Evolutionary conservation across 2,113 vertebrate genomes (phyloP), one percentile per base, ranked within the genome.

Genomic region (Mola mola): DNA sequence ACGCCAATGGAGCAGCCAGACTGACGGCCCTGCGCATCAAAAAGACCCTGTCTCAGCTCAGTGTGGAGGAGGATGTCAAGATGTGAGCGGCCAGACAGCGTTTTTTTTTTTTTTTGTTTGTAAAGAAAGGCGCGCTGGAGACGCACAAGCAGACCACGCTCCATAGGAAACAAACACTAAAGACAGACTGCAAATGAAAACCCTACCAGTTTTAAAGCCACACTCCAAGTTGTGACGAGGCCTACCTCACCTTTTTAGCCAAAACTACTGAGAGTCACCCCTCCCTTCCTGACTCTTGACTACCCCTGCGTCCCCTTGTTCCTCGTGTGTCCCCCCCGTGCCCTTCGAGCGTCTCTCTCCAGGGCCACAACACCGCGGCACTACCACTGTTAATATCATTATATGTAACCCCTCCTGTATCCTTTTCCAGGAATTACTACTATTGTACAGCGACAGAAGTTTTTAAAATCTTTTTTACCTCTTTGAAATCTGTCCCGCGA

Each of bases 21-120:
- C 92, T 98, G 50, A 99, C 97, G 0, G 97, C 97, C 1, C 93
- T 99, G 70, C 96, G 97, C 91, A 98, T 99, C 47, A 99, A 99
- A 93, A 99, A 98, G 88, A 98, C 97, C 4, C 93, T 98, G 9
- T 98, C 97, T 0, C 97, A 99, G 91, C 96, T 99, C 89, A 97
- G 96, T 0, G 90, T 98, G 84, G 95, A 97, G 88, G 97, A 99
- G 82, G 97, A 99, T 25, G 91, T 98, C 75, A 99, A 99, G 88
- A 97, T 99, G 82, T 92, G 89, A 92, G 72, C 31, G 2, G 20
- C 10, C 66, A 37, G 25, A 51, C 28, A 15, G 50, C 31, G 11
- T 17, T 0, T 1, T 2, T n/a, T n/a, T n/a, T n/a, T n/a, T n/a
- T n/a, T n/a, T n/a, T n/a, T n/a, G n/a, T n/a, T n/a, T n/a, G n/a